Conservation (phyloP, 2,888 invertebrate genomes). For the Yponomeuta evonymella region DNA sequence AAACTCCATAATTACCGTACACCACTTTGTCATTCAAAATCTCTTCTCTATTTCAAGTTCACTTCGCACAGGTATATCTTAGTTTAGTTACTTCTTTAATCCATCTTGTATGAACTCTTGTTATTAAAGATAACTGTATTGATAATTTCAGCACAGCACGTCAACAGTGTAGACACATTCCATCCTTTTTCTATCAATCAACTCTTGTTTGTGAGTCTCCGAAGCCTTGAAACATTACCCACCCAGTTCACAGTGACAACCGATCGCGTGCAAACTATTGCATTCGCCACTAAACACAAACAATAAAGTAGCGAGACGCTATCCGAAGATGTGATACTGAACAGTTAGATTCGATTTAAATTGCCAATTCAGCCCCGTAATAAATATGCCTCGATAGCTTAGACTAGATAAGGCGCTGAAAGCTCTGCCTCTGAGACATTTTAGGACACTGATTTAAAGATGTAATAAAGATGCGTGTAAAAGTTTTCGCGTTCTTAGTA, state of each 20-base stretch:
- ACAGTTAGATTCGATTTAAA: slow-evolving; percentile 42
- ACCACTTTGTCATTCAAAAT: no score
- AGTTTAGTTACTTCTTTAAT: no score
- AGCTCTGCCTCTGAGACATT: slow-evolving; percentile 12
- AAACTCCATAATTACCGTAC: no score
- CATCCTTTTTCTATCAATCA: neutral
- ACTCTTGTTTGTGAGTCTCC: neutral
- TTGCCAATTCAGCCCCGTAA: slow-evolving; percentile 25
- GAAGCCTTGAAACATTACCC: neutral
- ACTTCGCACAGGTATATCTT: no score
- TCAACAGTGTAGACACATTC: neutral
- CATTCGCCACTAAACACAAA: neutral
- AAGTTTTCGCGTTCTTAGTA: no score
- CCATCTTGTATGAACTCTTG: no score
- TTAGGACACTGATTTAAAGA: no score
- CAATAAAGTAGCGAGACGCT: neutral
- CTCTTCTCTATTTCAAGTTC: no score
- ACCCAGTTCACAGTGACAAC: neutral
- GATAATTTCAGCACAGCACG: no score
- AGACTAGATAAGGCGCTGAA: neutral
- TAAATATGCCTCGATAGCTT: neutral
- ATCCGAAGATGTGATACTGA: slow-evolving; percentile 31
- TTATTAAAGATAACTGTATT: no score
- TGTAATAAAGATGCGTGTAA: no score
- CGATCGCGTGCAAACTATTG: neutral